Conservation (phyloP, 2,797 vertebrate species). For the Danio tinwini region DNA sequence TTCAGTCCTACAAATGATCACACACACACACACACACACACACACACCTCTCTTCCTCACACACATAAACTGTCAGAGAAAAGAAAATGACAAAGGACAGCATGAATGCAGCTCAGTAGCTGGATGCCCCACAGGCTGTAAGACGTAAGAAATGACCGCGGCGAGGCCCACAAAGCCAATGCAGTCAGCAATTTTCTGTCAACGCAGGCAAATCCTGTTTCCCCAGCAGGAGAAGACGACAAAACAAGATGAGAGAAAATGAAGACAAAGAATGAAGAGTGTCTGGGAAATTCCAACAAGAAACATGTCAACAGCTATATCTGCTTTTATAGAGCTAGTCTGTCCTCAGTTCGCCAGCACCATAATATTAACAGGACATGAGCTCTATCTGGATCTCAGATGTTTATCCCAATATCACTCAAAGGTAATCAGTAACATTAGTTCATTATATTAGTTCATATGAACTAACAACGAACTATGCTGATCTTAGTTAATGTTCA, state of each 20-base stretch:
- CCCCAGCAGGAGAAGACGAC: constrained; percentile 50
- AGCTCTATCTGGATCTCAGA: background rate
- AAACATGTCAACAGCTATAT: constrained; percentile 41
- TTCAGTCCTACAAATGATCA: background rate
- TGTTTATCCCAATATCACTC: background rate
- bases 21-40: background rate
- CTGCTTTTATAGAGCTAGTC: constrained; percentile 25
- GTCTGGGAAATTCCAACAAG: constrained; percentile 23
- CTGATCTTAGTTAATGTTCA: no score
- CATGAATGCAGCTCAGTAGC: constrained; percentile 34
- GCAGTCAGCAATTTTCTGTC: constrained; percentile 56
- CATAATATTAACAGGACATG: background rate
- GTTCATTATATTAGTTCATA: no score
- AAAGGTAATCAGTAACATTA: no score
- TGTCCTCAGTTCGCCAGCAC: constrained; percentile 3
- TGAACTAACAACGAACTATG: no score
- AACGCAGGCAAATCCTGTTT: constrained; percentile 48
- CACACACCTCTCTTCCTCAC: background rate
- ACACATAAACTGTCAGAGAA: background rate
- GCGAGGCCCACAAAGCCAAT: constrained; percentile 39
- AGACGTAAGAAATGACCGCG: constrained; percentile 53
- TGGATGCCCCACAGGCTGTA: constrained; percentile 50
- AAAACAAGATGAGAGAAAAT: constrained; percentile 26
- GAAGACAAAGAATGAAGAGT: constrained; percentile 47
- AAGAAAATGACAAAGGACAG: constrained; percentile 44